Conservation (phyloP, 2,888 invertebrate genomes). For the Exocentrus adspersus region DNA sequence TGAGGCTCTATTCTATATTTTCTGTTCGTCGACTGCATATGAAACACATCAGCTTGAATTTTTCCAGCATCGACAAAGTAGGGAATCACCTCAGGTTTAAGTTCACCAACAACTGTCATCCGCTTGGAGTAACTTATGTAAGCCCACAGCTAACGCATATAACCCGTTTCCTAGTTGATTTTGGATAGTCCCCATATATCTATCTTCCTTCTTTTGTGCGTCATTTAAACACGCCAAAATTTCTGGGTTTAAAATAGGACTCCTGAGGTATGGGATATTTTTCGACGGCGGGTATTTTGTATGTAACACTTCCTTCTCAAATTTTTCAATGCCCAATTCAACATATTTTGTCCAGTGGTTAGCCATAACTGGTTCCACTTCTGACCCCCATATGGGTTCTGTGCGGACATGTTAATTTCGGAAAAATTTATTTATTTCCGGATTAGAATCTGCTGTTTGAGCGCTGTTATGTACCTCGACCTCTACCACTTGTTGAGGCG, state of each 20-base stretch:
- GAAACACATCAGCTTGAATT: conserved; percentile 16
- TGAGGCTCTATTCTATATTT: conserved; percentile 14
- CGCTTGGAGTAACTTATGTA: neutral
- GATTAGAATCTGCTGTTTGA: no score
- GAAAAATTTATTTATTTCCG: no score
- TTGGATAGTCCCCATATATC: conserved; percentile 16
- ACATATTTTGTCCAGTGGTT: neutral
- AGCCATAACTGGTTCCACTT: no score
- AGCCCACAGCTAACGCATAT: neutral
- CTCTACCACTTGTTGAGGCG: no score
- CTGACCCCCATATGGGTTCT: neutral
- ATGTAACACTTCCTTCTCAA: neutral
- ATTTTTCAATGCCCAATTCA: neutral
- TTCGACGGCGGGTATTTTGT: conserved; percentile 4
- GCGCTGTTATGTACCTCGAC: no score
- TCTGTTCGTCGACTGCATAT: conserved; percentile 25
- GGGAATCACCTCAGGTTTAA: conserved; percentile 13
- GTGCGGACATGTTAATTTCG: neutral
- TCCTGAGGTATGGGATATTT: conserved; percentile 9
- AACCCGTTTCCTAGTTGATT: conserved; percentile 6
- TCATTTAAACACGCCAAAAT: conserved; percentile 10
- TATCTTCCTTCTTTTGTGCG: conserved; percentile 15
- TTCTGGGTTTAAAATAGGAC: conserved; percentile 20
- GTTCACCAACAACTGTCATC: neutral
- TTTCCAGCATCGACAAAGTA: conserved; percentile 14